Base-by-base conservation (phyloP, 2,797 vertebrate genomes). In the Chromis chromis region DNA sequence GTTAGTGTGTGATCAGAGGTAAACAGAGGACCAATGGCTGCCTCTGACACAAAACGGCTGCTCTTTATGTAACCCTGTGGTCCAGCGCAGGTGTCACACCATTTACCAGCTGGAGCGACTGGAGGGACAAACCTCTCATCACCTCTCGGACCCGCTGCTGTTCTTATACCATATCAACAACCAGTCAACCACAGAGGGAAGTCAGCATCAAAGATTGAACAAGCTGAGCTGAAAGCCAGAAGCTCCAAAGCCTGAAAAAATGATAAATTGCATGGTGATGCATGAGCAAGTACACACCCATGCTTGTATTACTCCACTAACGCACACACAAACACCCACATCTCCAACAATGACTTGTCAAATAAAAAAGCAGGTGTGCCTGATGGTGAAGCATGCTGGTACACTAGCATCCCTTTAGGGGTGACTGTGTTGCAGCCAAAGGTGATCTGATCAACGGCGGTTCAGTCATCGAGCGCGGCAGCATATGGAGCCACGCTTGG, bases 401-500 rank as follows among this genome's bases (percentile, higher is more conserved):
- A 22, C 62, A 63, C 70, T 59, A 74, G 76, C 72, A 69, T 52
- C 44, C 46, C 33, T 55, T 54, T 19, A 42, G 46, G 66, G 50
- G 28, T 19, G 53, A 71, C 58, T 25, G 71, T 22, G 64, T 53
- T 31, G 67, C 28, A 31, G 78, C 65, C 80, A 76, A 74, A 80
- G 76, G 73, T 68, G 82, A 83, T 67, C 74, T 40, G 60, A 71
- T 71, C 28, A 59, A 65, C 70, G 42, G 4, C 8, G 21, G 55
- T 42, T 76, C 78, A 85, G 84, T 56, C 70, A 70, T 59, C 44
- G 7, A 72, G 60, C 27, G 21, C 55, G 16, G 72, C 70, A 57
- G 84, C 87, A 84, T 87, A 81, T 54, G 80, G 86, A 69, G 70
- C 28, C 60, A 58, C 49, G 58, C 83, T 86, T 76, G 78, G 78